These are phyloP conservation scores for Ochotona curzoniae DNA, from an alignment of 2,113 vertebrate species.

Conservation along the genomic window DNA sequence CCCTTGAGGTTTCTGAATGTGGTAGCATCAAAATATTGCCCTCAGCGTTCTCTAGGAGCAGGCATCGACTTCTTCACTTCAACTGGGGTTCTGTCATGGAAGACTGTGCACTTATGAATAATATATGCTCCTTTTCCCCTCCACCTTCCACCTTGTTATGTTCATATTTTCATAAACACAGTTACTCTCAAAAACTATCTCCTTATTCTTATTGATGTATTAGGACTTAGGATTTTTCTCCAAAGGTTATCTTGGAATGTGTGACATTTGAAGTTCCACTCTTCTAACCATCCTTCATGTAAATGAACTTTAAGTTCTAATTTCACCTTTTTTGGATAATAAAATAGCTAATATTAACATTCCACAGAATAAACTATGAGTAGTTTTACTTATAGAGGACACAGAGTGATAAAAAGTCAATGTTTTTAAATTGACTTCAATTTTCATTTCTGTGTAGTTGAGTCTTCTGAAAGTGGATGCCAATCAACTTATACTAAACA, in stretches of 20 bases:
- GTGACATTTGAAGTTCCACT: neutral
- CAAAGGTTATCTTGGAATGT: neutral
- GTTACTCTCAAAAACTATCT: neutral
- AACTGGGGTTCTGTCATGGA: neutral
- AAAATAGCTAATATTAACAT: neutral
- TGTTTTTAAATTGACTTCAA: neutral
- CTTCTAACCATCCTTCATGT: neutral
- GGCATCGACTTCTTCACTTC: neutral
- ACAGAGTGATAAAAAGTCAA: neutral
- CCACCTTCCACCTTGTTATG: neutral
- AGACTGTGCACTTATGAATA: neutral
- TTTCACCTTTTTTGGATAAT: slow-evolving; percentile 36
- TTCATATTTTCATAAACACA: slow-evolving; percentile 31
- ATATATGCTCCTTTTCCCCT: neutral
- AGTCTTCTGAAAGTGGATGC: neutral
- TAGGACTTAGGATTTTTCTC: neutral
- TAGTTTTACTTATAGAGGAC: neutral
- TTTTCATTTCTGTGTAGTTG: slow-evolving; percentile 29
- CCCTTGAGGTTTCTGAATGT: slow-evolving; percentile 12
- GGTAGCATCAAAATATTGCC: neutral
- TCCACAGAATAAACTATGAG: neutral
- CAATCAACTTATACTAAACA: neutral
- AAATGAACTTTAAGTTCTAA: neutral
- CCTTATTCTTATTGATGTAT: neutral
- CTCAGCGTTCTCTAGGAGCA: neutral